phyloP scores from a whole-genome alignment of 2,797 vertebrate species.

The Tenualosa thibaudeaui region DNA sequence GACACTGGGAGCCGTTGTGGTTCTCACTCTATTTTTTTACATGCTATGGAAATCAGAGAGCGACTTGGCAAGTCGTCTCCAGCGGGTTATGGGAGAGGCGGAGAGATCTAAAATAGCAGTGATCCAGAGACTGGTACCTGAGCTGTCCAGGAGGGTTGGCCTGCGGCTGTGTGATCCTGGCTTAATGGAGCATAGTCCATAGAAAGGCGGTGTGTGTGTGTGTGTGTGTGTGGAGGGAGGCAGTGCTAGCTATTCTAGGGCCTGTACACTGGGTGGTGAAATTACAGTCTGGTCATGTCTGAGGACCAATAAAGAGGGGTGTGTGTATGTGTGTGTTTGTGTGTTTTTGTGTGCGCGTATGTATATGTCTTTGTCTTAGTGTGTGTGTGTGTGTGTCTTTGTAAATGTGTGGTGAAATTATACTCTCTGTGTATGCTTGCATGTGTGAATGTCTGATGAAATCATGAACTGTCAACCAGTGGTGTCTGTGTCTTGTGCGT shows the following conservation, averaged over 20 bases:
- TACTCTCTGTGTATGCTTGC: neutral
- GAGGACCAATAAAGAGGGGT: neutral
- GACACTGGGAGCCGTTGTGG: too few species aligned
- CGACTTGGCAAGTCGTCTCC: neutral
- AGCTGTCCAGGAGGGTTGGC: neutral
- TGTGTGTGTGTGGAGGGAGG: neutral
- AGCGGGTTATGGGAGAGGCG: too few species aligned
- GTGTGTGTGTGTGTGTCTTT: neutral
- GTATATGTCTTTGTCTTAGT: too few species aligned
- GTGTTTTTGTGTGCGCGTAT: too few species aligned
- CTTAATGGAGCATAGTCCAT: neutral
- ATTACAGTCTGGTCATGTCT: conserved; percentile 5
- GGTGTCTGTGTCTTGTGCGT: neutral
- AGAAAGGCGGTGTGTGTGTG: neutral
- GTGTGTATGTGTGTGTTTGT: neutral
- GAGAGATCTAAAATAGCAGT: neutral
- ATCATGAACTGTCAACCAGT: too few species aligned
- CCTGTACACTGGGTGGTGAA: neutral
- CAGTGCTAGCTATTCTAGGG: neutral
- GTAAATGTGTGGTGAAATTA: neutral
- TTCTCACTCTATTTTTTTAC: neutral
- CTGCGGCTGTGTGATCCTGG: neutral
- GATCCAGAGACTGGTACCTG: neutral
- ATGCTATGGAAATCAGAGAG: neutral
- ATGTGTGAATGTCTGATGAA: neutral